Base-by-base conservation (phyloP, 2,797 vertebrate species). In the Melanotaenia maccullochi region DNA sequence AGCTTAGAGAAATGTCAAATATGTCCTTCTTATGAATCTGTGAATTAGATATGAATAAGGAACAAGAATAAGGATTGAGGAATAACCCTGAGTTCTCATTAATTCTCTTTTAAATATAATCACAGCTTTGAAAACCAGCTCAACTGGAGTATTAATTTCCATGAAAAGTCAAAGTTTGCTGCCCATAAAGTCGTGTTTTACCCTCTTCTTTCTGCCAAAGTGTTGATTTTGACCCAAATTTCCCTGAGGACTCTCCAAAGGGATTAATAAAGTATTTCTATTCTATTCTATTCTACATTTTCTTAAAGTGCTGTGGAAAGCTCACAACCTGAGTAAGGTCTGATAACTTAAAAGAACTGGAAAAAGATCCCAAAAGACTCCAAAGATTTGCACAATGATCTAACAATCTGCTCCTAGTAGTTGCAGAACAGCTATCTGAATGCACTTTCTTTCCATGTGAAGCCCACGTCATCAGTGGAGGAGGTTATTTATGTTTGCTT, bases 121-220 rank as follows among this genome's bases (percentile, higher is more conserved):
- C 67, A 81, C 65, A 85, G 74, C 66, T 89, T 69, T 86, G 16
- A 57, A 20, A 57, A 11, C 18, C 3, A 56, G 28, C 2, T 40
- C 8, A 40, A 40, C 38, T 5, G 5, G 16, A 2, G 14, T 20
- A 47, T 20, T 47, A 47, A 2, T 47, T 47, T 47, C 42, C 30
- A 58, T 68, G 42, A 65, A 85, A 61, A 73, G 72, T 65, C 54
- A 66, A 80, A 73, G 75, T 60, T 54, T 70, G 73, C 65, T 67
- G 73, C 66, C 75, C 55, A 52, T 68, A 66, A 66, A 71, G 13
- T 62, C 78, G 76, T 40, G 63, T 69, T 75, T 72, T 40, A 33
- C 20, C 40, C 18, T 35, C 30, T 78, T 42, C 4, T 86, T 89
- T 85, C 84, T 87, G 85, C 85, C 85, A 84, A 74, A 89, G 73